These are phyloP conservation scores for Neopipo cinnamomea DNA, from an alignment of 2,113 vertebrate species.

Conservation along the genomic window DNA sequence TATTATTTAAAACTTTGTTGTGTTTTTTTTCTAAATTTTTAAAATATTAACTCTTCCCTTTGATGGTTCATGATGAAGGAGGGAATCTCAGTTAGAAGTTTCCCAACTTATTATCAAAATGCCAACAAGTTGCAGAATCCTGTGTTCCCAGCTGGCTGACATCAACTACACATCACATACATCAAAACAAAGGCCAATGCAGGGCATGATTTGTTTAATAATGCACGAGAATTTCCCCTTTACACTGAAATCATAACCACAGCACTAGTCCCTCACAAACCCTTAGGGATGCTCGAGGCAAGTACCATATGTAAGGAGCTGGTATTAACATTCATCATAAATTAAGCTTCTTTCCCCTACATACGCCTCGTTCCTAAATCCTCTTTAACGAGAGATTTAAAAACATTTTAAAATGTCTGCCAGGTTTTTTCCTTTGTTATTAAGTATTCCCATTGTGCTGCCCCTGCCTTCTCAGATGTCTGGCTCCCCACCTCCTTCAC, in stretches of 20 bases:
- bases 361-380: neutral
- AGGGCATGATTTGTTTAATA: slow-evolving; percentile 34
- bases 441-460: neutral
- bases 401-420: slow-evolving; percentile 6
- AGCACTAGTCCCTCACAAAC: neutral
- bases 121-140: neutral
- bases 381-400: slow-evolving; percentile 24
- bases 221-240: neutral
- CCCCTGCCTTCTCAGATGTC: neutral
- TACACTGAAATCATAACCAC: slow-evolving; percentile 1
- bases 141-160: neutral
- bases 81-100: neutral
- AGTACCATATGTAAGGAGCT: neutral
- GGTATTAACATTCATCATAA: slow-evolving; percentile 43
- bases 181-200: neutral
- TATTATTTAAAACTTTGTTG: neutral
- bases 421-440: neutral
- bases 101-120: neutral
- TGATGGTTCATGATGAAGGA: neutral
- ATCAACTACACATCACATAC: neutral
- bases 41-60: neutral
- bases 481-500: neutral
- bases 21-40: neutral
- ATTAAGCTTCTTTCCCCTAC: slow-evolving; percentile 46
- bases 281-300: slow-evolving; percentile 9